These are phyloP conservation scores for Ellobium chinense DNA, from an alignment of 2,888 invertebrate genomes.

Conservation along the genomic window DNA sequence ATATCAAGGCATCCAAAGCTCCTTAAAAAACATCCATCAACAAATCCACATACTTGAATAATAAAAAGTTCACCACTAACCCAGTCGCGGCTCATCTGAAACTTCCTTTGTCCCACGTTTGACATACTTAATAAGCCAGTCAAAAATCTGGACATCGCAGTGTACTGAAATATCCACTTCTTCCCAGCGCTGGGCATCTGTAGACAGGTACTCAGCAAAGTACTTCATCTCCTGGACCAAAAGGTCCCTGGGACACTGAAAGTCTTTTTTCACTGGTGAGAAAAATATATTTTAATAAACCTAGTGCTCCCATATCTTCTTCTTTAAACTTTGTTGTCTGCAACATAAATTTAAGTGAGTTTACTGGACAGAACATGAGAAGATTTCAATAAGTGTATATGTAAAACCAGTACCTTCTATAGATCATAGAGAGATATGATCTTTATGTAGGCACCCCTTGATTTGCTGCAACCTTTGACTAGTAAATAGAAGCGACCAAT, in stretches of 20 bases:
- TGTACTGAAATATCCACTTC: conserved; percentile 98
- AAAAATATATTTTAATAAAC: background rate
- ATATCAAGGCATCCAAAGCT: no score
- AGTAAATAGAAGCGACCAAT: no score
- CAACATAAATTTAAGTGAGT: background rate
- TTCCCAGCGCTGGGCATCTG: conserved; percentile 80
- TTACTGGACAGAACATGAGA: background rate
- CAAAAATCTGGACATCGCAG: conserved; percentile 96
- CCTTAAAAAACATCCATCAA: no score
- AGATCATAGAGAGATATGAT: no score
- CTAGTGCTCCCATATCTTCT: background rate
- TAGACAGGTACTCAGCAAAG: conserved; percentile 82
- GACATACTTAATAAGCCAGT: conserved; percentile 98
- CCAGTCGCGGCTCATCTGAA: conserved; percentile 67
- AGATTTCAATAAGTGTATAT: background rate
- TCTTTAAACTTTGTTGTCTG: background rate
- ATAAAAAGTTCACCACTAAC: no score
- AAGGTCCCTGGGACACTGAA: conserved; percentile 91
- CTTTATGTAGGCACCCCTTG: no score
- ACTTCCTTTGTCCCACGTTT: conserved; percentile 80
- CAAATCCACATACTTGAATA: no score
- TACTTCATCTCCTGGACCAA: conserved; percentile 96
- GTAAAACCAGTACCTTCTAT: no score
- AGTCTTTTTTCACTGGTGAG: conserved; percentile 87
- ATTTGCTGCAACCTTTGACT: no score